Conservation (phyloP, 2,113 vertebrate genomes). For the Tetrax tetrax region DNA sequence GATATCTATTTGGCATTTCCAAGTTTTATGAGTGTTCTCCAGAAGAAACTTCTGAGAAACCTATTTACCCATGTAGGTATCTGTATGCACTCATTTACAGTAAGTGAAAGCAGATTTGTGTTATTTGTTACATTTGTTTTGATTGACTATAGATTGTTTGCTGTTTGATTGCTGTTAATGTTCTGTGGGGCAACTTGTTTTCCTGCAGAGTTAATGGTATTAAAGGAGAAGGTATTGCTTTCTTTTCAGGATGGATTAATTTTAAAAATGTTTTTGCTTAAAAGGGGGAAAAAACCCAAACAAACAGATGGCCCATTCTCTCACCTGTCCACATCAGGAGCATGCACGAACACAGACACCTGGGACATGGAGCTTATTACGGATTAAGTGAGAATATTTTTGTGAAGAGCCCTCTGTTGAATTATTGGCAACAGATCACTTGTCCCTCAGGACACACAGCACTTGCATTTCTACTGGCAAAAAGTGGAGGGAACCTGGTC, state of each 20-base stretch:
- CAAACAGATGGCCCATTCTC: not conserved
- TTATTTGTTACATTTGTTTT: not conserved
- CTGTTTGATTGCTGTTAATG: slow-evolving; percentile 1
- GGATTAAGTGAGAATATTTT: not conserved
- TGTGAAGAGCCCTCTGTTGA: not conserved
- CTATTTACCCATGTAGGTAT: not conserved
- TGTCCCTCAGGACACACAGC: not conserved
- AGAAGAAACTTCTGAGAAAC: slow-evolving; percentile 7
- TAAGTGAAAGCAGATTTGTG: slow-evolving; percentile 6
- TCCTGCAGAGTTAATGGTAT: not conserved
- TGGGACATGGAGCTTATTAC: not conserved
- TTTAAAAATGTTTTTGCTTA: not conserved
- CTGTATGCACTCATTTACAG: not conserved
- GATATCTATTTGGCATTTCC: not conserved
- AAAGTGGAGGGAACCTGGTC: not conserved
- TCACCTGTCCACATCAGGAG: not conserved
- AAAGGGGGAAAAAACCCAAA: not conserved
- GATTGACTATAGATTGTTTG: not conserved
- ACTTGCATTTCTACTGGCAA: not conserved
- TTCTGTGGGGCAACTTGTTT: slow-evolving; percentile 1
- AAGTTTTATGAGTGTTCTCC: not conserved
- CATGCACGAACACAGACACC: not conserved
- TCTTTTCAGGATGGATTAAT: not conserved
- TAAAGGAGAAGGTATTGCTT: not conserved
- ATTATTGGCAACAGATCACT: not conserved